Evolutionary conservation across 1,140 invertebrate genomes (phyloP).

Genomic region (Hylaeus anthracinus): DNA sequence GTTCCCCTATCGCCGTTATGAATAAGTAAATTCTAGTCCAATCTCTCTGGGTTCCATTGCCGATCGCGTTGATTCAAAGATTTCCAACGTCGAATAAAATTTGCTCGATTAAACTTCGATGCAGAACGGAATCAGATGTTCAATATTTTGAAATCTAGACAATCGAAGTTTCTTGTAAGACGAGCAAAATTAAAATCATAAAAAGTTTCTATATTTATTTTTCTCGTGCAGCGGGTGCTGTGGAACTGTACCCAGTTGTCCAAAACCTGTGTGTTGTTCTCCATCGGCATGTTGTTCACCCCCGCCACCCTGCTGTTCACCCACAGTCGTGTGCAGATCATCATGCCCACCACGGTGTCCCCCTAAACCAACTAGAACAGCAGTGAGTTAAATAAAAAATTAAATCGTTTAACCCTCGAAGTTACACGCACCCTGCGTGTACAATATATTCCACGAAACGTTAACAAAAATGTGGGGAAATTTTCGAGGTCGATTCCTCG

Average conservation of each 20-base stretch:
- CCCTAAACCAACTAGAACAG: conserved; percentile 48
- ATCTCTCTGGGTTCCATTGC: neutral
- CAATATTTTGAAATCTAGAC: neutral
- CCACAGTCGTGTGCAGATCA: conserved; percentile 39
- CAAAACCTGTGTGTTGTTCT: neutral
- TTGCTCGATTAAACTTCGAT: too few relatives aligned
- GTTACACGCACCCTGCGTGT: too few relatives aligned
- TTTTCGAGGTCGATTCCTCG: too few relatives aligned
- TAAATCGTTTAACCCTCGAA: too few relatives aligned
- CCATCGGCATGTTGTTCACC: neutral
- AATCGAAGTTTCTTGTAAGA: neutral
- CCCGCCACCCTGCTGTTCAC: neutral
- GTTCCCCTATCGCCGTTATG: too few relatives aligned
- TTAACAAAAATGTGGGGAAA: too few relatives aligned
- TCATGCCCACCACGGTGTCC: conserved; percentile 35
- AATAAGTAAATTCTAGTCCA: conserved; percentile 22
- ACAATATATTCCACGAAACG: too few relatives aligned
- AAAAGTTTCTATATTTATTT: neutral
- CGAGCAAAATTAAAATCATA: neutral
- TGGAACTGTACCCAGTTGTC: neutral
- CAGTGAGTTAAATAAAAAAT: conserved; percentile 38
- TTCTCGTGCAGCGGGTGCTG: neutral
- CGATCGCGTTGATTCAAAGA: neutral
- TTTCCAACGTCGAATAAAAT: too few relatives aligned
- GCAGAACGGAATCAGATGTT: neutral